These are phyloP conservation scores for Tokudaia muenninki DNA, from an alignment of 2,797 vertebrate species.

Conservation along the genomic window DNA sequence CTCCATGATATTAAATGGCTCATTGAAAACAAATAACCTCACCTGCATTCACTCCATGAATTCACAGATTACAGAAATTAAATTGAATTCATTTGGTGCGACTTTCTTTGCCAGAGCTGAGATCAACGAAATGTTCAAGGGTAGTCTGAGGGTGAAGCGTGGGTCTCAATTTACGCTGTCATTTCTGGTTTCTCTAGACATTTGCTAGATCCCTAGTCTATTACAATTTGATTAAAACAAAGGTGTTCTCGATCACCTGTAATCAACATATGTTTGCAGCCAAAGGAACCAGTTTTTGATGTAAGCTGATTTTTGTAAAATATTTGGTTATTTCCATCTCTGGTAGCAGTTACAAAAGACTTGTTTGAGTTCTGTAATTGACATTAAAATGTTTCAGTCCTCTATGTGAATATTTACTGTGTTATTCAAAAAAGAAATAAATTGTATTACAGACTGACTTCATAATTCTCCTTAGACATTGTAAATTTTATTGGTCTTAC, in stretches of 20 bases:
- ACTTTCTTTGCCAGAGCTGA: slow-evolving; percentile 61
- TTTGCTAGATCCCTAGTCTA: slow-evolving; percentile 25
- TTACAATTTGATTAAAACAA: slow-evolving; percentile 60
- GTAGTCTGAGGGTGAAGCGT: background rate
- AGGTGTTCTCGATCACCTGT: background rate
- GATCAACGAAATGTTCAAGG: slow-evolving; percentile 68
- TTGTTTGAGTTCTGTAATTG: background rate
- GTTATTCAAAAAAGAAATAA: slow-evolving; percentile 33
- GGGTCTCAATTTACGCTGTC: background rate
- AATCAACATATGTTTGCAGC: background rate
- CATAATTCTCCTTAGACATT: background rate
- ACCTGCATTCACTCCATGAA: slow-evolving; percentile 40
- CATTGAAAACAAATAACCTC: slow-evolving; percentile 63
- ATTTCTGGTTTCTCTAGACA: slow-evolving; percentile 45
- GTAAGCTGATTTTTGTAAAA: slow-evolving; percentile 44
- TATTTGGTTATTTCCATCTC: slow-evolving; percentile 43
- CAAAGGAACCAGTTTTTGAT: background rate
- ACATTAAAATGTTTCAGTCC: background rate
- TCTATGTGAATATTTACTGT: background rate
- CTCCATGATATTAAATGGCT: slow-evolving; percentile 63
- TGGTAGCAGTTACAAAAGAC: background rate
- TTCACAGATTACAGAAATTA: slow-evolving; percentile 59
- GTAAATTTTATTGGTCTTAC: background rate
- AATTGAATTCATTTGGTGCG: slow-evolving; percentile 61
- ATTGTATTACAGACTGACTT: background rate